Evolutionary conservation across 2,888 invertebrate genomes (phyloP), one percentile per base, ranked within the genome.

Genomic region (Galeopsomyia nigrocyanea): DNA sequence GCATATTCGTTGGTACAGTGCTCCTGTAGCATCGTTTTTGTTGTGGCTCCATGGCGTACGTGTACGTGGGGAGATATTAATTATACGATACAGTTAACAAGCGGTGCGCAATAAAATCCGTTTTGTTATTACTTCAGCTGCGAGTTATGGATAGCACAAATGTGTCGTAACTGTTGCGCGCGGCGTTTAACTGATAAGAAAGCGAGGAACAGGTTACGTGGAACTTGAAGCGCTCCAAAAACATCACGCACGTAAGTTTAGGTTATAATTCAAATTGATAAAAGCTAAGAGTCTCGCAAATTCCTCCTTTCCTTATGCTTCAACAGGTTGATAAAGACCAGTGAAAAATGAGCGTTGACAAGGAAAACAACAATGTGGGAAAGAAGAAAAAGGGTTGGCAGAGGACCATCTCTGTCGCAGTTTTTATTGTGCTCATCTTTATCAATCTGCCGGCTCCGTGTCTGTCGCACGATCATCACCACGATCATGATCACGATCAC

Each of bases 391-490:
- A 19, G 13, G 72, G 75, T 16, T 83, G 79, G 79, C 69, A 78
- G 50, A 73, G 73, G 3, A 80, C 77, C 66, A 26, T 82, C 17
- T 71, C 80, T 3, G 65, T 84, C 19, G 77, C 69, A 13, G 68
- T 76, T 3, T 78, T 86, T 49, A 16, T 85, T 3, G 17, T 82
- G 53, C 73, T 87, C 16, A 81, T 87, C 39, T 79, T 87, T 64
- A 74, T 87, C 22, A 82, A 82, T 76, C 79, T 86, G 1, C 86
- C 87, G 19, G 70, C 76, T 10, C 67, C 85, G 7, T 87, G 87
- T 73, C 71, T 79, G 53, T 69, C 78, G 31, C 85, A 80, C 46
- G 87, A 89, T 67, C 72, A 75, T 76, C 88, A 90, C 17, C 84
- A 87, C 74, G 81, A 82, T 65, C 76, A 80, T 58, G 22, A 76